Evolutionary conservation across 2,797 vertebrate genomes (phyloP), one percentile per base, ranked within the genome.

Genomic region (Delichon dasypus): DNA sequence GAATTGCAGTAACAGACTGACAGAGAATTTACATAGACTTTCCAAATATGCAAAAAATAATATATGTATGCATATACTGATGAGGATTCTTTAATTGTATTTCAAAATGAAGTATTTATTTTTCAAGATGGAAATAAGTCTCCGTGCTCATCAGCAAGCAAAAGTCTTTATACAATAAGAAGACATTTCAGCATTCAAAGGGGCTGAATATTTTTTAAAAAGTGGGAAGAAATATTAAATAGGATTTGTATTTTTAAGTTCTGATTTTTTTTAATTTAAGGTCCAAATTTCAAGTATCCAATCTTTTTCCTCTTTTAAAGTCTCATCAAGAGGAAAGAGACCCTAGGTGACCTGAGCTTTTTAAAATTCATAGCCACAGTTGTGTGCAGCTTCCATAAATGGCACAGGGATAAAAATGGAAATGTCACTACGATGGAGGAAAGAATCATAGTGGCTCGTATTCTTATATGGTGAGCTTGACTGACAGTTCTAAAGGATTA

Each of bases 401-500:
- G 96, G 87, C 87, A 94, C 9, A 42, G 47, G 50, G 93, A 76
- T 96, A 90, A 95, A 97, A 96, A 91, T 85, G 89, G 84, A 97
- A 97, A 97, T 97, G 97, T 97, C 96, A 97, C 73, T 89, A 88
- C 91, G 91, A 88, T 91, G 75, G 57, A 68, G 32, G 18, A 88
- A 92, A 91, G 76, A 85, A 83, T 89, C 86, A 60, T 91, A 79
- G 93, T 90, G 94, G 73, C 81, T 83, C 1, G 2, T 85, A 74
- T 85, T 85, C 80, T 90, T 54, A 51, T 53, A 53, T 13, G 34
- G 55, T 47, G 55, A 70, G 21, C 77, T 30, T 70, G 85, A 96
- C 95, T 77, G 87, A 90, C 79, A 79, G 91, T 95, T 77, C 55
- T 93, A 36, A 67, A 95, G 87, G 89, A 96, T 95, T 95, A 94